phyloP scores from a whole-genome alignment of 2,797 vertebrate genomes.

The Enteromius mattozi region DNA sequence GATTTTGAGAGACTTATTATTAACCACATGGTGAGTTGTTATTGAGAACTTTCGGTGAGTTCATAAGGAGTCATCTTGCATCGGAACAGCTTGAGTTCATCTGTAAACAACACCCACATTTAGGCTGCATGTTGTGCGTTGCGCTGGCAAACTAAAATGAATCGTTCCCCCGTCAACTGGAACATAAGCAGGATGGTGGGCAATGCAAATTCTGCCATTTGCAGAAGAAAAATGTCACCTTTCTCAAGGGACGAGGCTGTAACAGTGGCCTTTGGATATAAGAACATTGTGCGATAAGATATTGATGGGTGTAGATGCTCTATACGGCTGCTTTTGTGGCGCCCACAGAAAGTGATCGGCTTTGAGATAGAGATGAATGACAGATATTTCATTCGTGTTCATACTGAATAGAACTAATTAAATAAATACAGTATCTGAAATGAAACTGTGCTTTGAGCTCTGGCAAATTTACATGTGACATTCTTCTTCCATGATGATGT shows the following conservation, averaged over 20 bases:
- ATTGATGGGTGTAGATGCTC: slow-evolving; percentile 42
- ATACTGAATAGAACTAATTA: neutral
- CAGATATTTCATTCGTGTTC: neutral
- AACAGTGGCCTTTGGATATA: slow-evolving; percentile 73
- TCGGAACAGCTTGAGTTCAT: slow-evolving; percentile 32
- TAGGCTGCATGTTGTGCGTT: slow-evolving; percentile 15
- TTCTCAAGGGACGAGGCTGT: slow-evolving; percentile 64
- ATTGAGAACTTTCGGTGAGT: slow-evolving; percentile 1
- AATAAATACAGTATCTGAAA: neutral
- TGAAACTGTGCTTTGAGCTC: neutral
- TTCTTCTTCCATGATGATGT: neutral
- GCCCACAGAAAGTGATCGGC: neutral
- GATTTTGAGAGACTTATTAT: neutral
- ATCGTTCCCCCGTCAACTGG: neutral
- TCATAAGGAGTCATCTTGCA: slow-evolving; percentile 12
- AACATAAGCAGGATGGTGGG: slow-evolving; percentile 35
- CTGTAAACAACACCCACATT: slow-evolving; percentile 33
- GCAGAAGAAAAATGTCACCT: slow-evolving; percentile 75
- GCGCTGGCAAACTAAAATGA: slow-evolving; percentile 3
- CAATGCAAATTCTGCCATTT: slow-evolving; percentile 75
- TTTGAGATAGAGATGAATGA: slow-evolving; percentile 6
- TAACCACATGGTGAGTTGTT: slow-evolving; percentile 6
- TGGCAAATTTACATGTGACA: slow-evolving; percentile 11
- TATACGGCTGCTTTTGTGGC: neutral
- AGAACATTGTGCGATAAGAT: slow-evolving; percentile 37